Conservation (phyloP, 2,888 invertebrate genomes). For the Calliphora vomitoria region DNA sequence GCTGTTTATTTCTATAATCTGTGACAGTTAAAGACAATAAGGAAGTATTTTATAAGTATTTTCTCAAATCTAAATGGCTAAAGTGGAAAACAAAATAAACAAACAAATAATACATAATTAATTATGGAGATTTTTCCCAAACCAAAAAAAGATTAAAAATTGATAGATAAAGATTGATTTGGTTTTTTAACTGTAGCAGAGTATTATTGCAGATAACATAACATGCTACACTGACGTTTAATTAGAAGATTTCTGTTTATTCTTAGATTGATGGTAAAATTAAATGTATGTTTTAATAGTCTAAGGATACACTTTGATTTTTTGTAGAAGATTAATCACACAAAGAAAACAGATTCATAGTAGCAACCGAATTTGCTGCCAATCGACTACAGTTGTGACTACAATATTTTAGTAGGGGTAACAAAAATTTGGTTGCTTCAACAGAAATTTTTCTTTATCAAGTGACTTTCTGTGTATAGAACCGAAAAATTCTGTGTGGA, state of each 20-base stretch:
- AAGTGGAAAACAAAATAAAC: slow-evolving; percentile 13
- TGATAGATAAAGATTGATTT: slow-evolving; percentile 62
- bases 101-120: slow-evolving; percentile 64
- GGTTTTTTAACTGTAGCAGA: slow-evolving; percentile 29
- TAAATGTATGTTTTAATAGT: too few relatives aligned
- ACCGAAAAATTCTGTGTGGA: too few relatives aligned
- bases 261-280: not conserved
- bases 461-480: too few relatives aligned
- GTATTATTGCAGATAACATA: not conserved
- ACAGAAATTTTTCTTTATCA: too few relatives aligned
- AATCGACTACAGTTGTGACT: too few relatives aligned
- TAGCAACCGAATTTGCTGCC: too few relatives aligned
- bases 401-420: too few relatives aligned
- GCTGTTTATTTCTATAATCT: slow-evolving; percentile 53
- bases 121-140: slow-evolving; percentile 57
- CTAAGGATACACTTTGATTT: too few relatives aligned
- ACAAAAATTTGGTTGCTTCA: too few relatives aligned
- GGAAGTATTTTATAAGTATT: slow-evolving; percentile 63
- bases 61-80: slow-evolving; percentile 11
- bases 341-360: too few relatives aligned
- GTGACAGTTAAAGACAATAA: slow-evolving; percentile 72
- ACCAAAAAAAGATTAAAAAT: slow-evolving; percentile 47
- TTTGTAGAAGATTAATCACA: too few relatives aligned
- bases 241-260: slow-evolving; percentile 31
- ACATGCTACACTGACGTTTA: slow-evolving; percentile 32